These are phyloP conservation scores for Myripristis murdjan DNA, from an alignment of 2,797 vertebrate species.

Conservation along the genomic window DNA sequence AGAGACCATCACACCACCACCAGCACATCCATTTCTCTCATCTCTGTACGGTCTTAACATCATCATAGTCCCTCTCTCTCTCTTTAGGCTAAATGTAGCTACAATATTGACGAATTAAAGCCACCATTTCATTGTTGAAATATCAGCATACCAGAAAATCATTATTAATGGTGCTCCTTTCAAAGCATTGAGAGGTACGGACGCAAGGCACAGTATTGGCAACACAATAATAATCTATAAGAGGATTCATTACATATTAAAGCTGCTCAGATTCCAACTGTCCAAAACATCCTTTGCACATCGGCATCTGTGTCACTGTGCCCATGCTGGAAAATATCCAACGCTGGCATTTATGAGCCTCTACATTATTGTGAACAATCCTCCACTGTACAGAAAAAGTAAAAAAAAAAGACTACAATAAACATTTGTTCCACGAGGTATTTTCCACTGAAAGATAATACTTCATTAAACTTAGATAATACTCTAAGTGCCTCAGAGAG, in stretches of 20 bases:
- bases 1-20: constrained; percentile 38
- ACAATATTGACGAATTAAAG: constrained; percentile 31
- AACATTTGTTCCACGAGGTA: too few species aligned
- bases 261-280: constrained; percentile 28
- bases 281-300: not conserved
- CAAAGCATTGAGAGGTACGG: constrained; percentile 24
- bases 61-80: constrained; percentile 3
- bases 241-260: not conserved
- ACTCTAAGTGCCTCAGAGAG: not conserved
- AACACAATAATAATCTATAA: constrained; percentile 31
- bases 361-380: not conserved
- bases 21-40: constrained; percentile 9
- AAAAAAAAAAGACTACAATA: too few species aligned
- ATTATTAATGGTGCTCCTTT: not conserved
- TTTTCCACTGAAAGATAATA: too few species aligned
- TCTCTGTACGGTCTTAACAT: not conserved
- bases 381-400: too few species aligned
- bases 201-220: constrained; percentile 36
- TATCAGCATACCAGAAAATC: constrained; percentile 37
- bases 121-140: constrained; percentile 21
- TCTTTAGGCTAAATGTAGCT: constrained; percentile 30
- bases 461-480: too few species aligned
- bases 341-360: not conserved
- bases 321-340: not conserved
- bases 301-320: too few species aligned